Evolutionary conservation across 2,888 invertebrate species (phyloP).

Genomic region (Dinocampus coccinellae): DNA sequence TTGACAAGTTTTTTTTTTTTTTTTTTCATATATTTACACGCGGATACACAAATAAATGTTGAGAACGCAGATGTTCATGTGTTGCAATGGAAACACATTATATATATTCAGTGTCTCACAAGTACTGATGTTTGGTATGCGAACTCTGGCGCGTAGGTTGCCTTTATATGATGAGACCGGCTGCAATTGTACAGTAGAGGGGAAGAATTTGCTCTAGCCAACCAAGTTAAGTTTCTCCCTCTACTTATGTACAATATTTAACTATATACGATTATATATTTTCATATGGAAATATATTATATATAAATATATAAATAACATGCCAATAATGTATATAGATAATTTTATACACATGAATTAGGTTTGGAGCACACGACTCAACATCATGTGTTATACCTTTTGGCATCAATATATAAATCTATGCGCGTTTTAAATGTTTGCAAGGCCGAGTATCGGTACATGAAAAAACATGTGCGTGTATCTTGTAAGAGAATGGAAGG

Average conservation of each 20-base stretch:
- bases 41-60: neutral
- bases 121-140: neutral
- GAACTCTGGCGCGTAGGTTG: neutral
- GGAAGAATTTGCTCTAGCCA: neutral
- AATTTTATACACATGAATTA: neutral
- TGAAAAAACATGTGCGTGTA: neutral
- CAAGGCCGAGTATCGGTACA: neutral
- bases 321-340: neutral
- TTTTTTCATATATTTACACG: too few species aligned
- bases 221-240: neutral
- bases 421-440: neutral
- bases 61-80: neutral
- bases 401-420: neutral
- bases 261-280: neutral
- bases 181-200: neutral
- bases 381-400: neutral
- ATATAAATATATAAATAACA: neutral
- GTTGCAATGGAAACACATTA: neutral
- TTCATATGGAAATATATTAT: neutral
- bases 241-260: neutral
- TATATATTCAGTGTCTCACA: too few species aligned
- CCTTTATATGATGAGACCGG: slow-evolving; percentile 17
- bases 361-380: neutral
- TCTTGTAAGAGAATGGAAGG: neutral
- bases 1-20: neutral